phyloP scores from a whole-genome alignment of 2,797 vertebrate species.

The Enteromius paludinosus region DNA sequence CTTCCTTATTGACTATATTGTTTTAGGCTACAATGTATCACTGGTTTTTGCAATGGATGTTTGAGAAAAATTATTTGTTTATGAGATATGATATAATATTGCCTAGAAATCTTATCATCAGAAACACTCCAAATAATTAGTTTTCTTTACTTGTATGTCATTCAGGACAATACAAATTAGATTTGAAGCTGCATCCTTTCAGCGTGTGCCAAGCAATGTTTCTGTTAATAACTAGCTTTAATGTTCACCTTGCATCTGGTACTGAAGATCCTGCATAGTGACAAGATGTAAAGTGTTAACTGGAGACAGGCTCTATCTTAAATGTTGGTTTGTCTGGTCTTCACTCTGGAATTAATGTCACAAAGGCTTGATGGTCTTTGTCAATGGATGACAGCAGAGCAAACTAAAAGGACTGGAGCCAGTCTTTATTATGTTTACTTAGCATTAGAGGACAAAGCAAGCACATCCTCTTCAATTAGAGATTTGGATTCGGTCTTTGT shows the following conservation, averaged over 20 bases:
- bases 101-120: background rate
- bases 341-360: constrained; percentile 7
- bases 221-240: constrained; percentile 18
- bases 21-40: background rate
- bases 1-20: background rate
- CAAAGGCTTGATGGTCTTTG: constrained; percentile 6
- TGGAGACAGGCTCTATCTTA: background rate
- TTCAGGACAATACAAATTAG: background rate
- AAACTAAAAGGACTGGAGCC: constrained; percentile 29
- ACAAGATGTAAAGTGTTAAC: background rate
- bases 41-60: background rate
- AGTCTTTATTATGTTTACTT: constrained; percentile 2
- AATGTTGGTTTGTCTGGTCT: constrained; percentile 27
- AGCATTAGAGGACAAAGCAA: constrained; percentile 16
- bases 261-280: constrained; percentile 4
- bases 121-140: background rate
- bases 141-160: background rate
- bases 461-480: constrained; percentile 29
- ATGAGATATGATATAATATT: no score
- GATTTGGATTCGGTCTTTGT: constrained; percentile 18
- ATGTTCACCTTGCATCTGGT: background rate
- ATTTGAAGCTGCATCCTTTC: background rate
- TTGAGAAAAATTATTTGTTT: background rate
- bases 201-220: constrained; percentile 4
- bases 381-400: constrained; percentile 14